Conservation (phyloP, 2,888 invertebrate genomes). For the Halictus quadricinctus region DNA sequence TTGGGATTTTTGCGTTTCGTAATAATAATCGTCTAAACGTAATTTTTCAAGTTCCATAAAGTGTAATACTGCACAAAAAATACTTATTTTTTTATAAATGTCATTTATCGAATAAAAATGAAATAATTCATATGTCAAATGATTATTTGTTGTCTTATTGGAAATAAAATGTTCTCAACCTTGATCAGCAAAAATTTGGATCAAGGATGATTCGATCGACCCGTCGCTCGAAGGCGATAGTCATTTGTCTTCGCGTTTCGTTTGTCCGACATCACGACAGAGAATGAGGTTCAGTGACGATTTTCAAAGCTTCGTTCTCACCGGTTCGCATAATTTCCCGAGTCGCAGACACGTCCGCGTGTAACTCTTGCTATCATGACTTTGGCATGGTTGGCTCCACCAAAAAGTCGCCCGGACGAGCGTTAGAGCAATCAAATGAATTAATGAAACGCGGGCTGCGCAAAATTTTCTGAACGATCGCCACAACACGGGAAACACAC, state of each 20-base stretch:
- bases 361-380: slow-evolving; percentile 70
- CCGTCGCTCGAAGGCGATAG: not conserved
- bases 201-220: slow-evolving; percentile 24
- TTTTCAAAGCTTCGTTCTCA: not conserved
- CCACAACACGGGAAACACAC: slow-evolving; percentile 1
- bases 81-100: not conserved
- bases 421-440: slow-evolving; percentile 56
- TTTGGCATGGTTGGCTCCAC: slow-evolving; percentile 58
- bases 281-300: slow-evolving; percentile 35
- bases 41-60: not conserved
- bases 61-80: not conserved
- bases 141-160: not conserved
- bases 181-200: not conserved
- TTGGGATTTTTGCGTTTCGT: not conserved
- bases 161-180: not conserved
- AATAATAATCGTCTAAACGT: not conserved
- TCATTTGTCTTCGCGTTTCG: slow-evolving; percentile 52
- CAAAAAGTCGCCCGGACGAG: slow-evolving; percentile 68
- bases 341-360: slow-evolving; percentile 43
- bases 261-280: slow-evolving; percentile 44
- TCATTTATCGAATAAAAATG: not conserved
- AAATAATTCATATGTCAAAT: not conserved
- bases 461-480: slow-evolving; percentile 48
- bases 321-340: slow-evolving; percentile 19
- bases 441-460: slow-evolving; percentile 44